Evolutionary conservation across 2,888 invertebrate species (phyloP).

Genomic region (Ormyrus nitidulus): DNA sequence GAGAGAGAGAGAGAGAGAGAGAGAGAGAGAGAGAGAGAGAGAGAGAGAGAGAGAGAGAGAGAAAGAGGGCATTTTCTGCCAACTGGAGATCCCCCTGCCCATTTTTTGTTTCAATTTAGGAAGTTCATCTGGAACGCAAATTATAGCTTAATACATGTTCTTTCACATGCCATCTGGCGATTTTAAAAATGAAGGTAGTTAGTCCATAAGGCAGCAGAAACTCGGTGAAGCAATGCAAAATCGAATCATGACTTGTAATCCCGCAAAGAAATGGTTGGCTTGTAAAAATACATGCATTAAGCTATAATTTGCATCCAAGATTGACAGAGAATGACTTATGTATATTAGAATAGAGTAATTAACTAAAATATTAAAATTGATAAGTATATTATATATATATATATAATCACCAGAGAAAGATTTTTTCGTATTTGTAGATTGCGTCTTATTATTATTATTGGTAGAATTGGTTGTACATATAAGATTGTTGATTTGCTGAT

Average conservation of each 20-base stretch:
- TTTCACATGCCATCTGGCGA: not conserved
- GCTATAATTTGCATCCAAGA: not conserved
- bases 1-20: too few relatives aligned
- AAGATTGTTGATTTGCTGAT: slow-evolving; percentile 73
- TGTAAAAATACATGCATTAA: slow-evolving; percentile 1
- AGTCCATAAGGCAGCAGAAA: too few relatives aligned
- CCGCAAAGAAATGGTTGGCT: not conserved
- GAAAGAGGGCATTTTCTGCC: too few relatives aligned
- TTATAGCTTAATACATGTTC: not conserved
- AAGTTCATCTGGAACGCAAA: too few relatives aligned
- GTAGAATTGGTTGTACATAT: slow-evolving; percentile 70
- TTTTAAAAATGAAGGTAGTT: not conserved
- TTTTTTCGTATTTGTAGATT: slow-evolving; percentile 68
- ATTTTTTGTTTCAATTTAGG: too few relatives aligned
- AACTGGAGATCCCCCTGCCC: too few relatives aligned
- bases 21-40: too few relatives aligned
- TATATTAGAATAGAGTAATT: too few relatives aligned
- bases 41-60: too few relatives aligned
- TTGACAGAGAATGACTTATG: too few relatives aligned
- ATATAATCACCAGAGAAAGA: slow-evolving; percentile 67
- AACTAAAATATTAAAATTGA: not conserved
- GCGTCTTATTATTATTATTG: slow-evolving; percentile 72
- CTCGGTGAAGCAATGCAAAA: too few relatives aligned
- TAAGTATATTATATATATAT: not conserved
- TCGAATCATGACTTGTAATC: too few relatives aligned